phyloP scores from a whole-genome alignment of 92 coral and sea anemone genomes.

The Parazoanthus darwini region DNA sequence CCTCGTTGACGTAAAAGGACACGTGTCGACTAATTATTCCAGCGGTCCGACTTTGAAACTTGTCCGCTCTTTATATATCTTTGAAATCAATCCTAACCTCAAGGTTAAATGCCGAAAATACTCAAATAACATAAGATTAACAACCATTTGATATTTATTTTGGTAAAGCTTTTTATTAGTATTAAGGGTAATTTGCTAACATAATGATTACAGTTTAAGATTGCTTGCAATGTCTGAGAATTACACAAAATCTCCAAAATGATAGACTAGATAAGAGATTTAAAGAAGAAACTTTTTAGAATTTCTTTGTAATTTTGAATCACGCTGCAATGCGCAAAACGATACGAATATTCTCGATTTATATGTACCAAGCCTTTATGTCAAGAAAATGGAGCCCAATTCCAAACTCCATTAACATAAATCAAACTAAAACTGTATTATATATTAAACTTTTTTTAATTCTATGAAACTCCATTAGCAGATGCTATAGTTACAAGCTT shows the following conservation, averaged over 20 bases:
- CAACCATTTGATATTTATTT: background rate
- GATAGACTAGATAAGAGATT: background rate
- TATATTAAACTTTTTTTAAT: constrained; percentile 32
- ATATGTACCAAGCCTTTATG: constrained; percentile 2
- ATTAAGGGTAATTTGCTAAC: background rate
- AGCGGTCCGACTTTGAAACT: constrained; percentile 6
- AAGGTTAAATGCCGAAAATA: background rate
- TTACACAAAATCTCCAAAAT: background rate
- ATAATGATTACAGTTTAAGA: background rate
- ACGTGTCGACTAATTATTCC: constrained; percentile 20
- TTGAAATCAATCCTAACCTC: constrained; percentile 12
- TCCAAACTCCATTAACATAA: constrained; percentile 24
- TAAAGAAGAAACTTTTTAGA: background rate
- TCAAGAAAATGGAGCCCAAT: constrained; percentile 2
- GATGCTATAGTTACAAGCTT: constrained; percentile 69
- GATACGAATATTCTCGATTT: background rate
- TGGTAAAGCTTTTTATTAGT: background rate
- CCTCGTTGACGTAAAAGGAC: background rate
- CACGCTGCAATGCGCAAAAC: background rate
- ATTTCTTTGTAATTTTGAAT: background rate
- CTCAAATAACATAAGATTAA: background rate
- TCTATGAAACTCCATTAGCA: constrained; percentile 43
- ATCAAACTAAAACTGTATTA: constrained; percentile 46
- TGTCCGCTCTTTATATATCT: background rate
- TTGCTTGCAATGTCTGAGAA: background rate